Evolutionary conservation across 1,140 invertebrate genomes (phyloP).

Genomic region (Eciton burchellii): DNA sequence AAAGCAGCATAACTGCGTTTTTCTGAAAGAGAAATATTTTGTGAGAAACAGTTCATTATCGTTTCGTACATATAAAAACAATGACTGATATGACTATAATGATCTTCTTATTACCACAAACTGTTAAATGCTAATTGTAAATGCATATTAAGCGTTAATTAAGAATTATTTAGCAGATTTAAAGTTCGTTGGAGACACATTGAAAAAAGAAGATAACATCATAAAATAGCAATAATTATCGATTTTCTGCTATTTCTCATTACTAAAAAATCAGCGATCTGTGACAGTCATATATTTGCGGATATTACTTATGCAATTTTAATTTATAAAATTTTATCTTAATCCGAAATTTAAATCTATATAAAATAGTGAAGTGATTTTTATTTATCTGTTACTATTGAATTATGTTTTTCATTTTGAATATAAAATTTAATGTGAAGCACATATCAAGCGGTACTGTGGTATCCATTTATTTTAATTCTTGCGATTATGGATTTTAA

Average conservation of each 20-base stretch:
- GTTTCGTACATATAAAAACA: background rate
- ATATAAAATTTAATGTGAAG: too few species aligned
- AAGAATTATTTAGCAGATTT: constrained; percentile 12
- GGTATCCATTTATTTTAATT: too few species aligned
- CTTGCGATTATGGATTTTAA: too few species aligned
- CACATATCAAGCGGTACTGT: too few species aligned
- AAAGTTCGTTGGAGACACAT: background rate
- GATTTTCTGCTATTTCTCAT: constrained; percentile 10
- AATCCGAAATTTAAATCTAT: too few species aligned
- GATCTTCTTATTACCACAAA: background rate
- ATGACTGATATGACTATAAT: constrained; percentile 35
- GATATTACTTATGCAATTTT: too few species aligned
- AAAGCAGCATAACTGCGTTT: background rate
- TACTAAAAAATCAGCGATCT: constrained; percentile 8
- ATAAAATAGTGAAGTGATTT: too few species aligned
- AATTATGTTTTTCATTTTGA: too few species aligned
- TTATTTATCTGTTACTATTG: too few species aligned
- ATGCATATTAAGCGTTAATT: constrained; percentile 32
- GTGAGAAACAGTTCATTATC: background rate
- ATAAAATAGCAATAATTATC: constrained; percentile 8
- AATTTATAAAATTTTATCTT: too few species aligned
- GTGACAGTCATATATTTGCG: too few species aligned
- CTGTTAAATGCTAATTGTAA: constrained; percentile 21
- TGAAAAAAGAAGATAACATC: background rate
- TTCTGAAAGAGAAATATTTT: constrained; percentile 7